Evolutionary conservation across 2,797 vertebrate genomes (phyloP).

Genomic region (Sitta carolinensis): DNA sequence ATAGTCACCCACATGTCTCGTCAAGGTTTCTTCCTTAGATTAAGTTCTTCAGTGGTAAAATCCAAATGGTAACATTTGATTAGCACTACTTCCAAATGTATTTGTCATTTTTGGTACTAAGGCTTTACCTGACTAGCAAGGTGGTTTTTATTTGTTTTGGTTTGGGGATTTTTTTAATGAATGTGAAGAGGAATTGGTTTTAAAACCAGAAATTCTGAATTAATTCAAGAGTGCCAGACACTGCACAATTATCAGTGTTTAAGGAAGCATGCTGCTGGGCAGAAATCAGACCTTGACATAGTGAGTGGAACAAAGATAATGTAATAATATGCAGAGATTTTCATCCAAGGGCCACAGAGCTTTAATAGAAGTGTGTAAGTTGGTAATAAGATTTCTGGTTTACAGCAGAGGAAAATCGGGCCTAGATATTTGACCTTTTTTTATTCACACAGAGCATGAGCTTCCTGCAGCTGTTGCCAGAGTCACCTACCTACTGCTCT

Average conservation of each 20-base stretch:
- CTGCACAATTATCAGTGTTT: not conserved
- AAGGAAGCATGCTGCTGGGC: not conserved
- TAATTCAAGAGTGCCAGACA: not conserved
- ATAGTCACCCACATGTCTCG: not conserved
- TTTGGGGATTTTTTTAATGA: not conserved
- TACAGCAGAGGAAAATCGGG: not conserved
- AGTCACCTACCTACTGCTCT: not conserved
- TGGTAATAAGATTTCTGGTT: slow-evolving; percentile 19
- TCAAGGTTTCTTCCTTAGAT: slow-evolving; percentile 10
- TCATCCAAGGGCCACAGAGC: not conserved
- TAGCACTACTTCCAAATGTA: slow-evolving; percentile 11
- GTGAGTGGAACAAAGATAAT: slow-evolving; percentile 23
- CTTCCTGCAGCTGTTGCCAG: not conserved
- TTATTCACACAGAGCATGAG: not conserved
- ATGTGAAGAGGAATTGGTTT: not conserved
- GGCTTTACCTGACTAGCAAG: not conserved
- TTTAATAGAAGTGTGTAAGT: not conserved
- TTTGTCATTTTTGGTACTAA: not conserved
- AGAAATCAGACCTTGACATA: not conserved
- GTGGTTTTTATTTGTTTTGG: fast-evolving
- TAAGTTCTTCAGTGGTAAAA: slow-evolving; percentile 49
- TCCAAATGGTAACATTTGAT: slow-evolving; percentile 41
- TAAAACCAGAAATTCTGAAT: not conserved
- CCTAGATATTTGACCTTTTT: not conserved
- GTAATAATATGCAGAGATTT: not conserved